phyloP scores from a whole-genome alignment of 2,888 invertebrate species.

The Selenia dentaria region DNA sequence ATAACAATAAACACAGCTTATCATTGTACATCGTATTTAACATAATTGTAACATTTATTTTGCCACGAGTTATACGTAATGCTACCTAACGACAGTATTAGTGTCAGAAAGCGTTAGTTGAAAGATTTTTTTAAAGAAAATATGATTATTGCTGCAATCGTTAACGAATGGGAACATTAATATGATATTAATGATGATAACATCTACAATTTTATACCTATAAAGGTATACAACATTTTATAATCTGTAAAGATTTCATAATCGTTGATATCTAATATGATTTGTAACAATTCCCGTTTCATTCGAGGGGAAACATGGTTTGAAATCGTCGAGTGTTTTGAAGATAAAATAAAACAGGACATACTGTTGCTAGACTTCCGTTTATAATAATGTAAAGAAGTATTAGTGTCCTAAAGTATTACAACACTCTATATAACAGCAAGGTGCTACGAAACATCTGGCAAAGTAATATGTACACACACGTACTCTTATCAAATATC shows the following conservation, averaged over 20 bases:
- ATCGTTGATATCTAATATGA: too few relatives aligned
- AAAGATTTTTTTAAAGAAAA: slow-evolving; percentile 5
- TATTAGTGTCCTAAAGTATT: too few relatives aligned
- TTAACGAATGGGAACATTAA: slow-evolving; percentile 6
- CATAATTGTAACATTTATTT: slow-evolving; percentile 18
- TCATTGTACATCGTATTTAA: slow-evolving; percentile 11
- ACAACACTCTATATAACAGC: too few relatives aligned
- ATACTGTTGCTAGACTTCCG: too few relatives aligned
- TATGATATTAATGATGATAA: background rate
- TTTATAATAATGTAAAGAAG: too few relatives aligned
- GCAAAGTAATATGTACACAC: slow-evolving; percentile 13
- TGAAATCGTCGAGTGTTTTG: too few relatives aligned
- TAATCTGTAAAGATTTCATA: too few relatives aligned
- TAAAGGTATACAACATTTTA: too few relatives aligned
- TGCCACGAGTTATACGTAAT: slow-evolving; percentile 18
- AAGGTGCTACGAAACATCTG: slow-evolving; percentile 30
- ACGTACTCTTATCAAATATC: too few relatives aligned
- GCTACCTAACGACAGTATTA: slow-evolving; percentile 38
- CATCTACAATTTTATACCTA: background rate
- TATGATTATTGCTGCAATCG: slow-evolving; percentile 19
- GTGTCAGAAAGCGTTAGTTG: slow-evolving; percentile 26
- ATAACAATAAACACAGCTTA: slow-evolving; percentile 25
- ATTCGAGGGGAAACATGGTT: too few relatives aligned
- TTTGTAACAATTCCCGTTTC: too few relatives aligned
- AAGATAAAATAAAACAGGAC: too few relatives aligned